A percentile compares a stretch with the other conserved stretches of the same genome.
These are phyloP conservation scores for Tipula vernalis DNA, from an alignment of 2,888 invertebrate genomes.

Conservation along the genomic window DNA sequence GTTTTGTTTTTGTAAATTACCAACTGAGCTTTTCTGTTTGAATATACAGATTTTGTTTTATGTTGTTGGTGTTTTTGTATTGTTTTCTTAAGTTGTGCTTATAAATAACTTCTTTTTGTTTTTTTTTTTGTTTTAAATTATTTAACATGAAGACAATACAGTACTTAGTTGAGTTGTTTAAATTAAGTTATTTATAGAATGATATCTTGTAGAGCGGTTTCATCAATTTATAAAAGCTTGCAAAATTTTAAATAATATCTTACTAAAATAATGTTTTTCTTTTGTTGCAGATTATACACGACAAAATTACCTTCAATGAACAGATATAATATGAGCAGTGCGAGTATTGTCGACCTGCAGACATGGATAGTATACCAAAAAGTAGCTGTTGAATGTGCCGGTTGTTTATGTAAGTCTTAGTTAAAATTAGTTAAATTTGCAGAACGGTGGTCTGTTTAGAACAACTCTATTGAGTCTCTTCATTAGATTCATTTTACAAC, in stretches of 20 bases:
- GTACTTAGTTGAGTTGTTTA: not conserved
- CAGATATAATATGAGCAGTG: slow-evolving; percentile 16
- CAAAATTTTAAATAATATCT: too few species aligned
- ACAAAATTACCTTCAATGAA: not conserved
- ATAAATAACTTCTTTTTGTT: not conserved
- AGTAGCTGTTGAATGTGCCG: slow-evolving; percentile 20
- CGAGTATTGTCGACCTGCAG: slow-evolving; percentile 19
- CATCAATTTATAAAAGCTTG: not conserved
- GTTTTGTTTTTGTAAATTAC: not conserved
- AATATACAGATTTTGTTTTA: not conserved
- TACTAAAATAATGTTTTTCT: not conserved
- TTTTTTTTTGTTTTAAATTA: not conserved
- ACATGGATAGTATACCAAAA: slow-evolving; percentile 20
- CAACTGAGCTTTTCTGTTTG: not conserved
- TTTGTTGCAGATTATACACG: not conserved
- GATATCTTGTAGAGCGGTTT: not conserved
- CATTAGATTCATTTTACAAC: too few species aligned
- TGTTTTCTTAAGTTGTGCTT: not conserved
- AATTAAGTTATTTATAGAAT: not conserved
- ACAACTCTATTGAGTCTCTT: too few species aligned
- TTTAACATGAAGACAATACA: not conserved
- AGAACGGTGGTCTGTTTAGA: too few species aligned
- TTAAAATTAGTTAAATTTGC: not conserved
- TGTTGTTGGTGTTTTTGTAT: not conserved
- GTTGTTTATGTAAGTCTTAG: slow-evolving; percentile 19